phyloP scores from a whole-genome alignment of 2,113 vertebrate species.

The Tachysurus vachellii region DNA sequence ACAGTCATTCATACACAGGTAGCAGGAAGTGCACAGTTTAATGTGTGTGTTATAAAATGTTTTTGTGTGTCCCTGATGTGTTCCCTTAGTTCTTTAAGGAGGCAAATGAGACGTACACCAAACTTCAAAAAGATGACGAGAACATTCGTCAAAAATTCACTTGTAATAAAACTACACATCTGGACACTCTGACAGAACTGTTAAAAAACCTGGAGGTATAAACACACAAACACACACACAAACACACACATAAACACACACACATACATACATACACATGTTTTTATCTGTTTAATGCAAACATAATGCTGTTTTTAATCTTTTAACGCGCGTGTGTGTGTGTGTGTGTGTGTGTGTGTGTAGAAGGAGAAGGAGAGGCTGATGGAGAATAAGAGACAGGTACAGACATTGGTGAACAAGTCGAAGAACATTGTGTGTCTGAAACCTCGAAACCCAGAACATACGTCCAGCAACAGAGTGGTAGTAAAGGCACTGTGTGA shows the following conservation, averaged over 20 bases:
- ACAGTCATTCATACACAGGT: not conserved
- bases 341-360: slow-evolving; percentile 30
- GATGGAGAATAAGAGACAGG: slow-evolving; percentile 90
- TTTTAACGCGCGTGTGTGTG: not conserved
- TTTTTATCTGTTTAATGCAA: not conserved
- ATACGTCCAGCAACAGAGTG: slow-evolving; percentile 78
- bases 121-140: slow-evolving; percentile 85
- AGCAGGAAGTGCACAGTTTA: not conserved
- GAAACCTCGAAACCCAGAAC: slow-evolving; percentile 91
- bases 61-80: not conserved
- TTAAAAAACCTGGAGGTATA: slow-evolving; percentile 91
- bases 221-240: not conserved
- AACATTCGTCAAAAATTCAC: slow-evolving; percentile 82
- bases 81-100: slow-evolving; percentile 91
- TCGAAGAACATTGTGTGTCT: slow-evolving; percentile 90
- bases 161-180: slow-evolving; percentile 84
- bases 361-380: slow-evolving; percentile 90
- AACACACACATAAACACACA: not conserved
- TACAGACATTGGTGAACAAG: slow-evolving; percentile 90
- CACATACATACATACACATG: not conserved
- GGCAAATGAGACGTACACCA: slow-evolving; percentile 82
- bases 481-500: slow-evolving; percentile 93
- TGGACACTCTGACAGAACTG: slow-evolving; percentile 83
- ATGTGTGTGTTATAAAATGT: not conserved
- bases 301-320: not conserved